Conservation (phyloP, 92 coral and sea anemone species). For the Plumapathes pennacea region DNA sequence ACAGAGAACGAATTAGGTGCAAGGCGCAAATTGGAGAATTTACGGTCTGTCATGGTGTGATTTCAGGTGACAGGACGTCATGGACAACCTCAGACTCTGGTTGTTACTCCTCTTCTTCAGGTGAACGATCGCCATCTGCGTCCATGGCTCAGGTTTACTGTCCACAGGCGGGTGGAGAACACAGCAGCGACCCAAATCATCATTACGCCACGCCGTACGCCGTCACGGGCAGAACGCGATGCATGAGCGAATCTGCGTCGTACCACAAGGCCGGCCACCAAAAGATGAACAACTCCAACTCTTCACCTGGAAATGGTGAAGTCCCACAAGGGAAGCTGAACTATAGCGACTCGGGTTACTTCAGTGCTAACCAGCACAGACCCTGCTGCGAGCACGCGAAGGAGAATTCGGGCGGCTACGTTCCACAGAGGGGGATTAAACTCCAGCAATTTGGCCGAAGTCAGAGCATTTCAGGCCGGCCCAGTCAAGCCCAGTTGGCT, state of each 20-base stretch:
- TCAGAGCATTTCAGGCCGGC: constrained; percentile 86
- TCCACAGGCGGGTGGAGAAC: constrained; percentile 63
- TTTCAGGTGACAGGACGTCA: constrained; percentile 77
- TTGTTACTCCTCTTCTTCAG: constrained; percentile 78
- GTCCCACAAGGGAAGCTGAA: constrained; percentile 47
- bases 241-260: constrained; percentile 77
- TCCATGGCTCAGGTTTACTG: constrained; percentile 79
- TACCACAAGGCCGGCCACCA: constrained; percentile 54
- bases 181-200: constrained; percentile 37
- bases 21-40: no score
- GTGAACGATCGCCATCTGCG: constrained; percentile 86
- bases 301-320: constrained; percentile 82
- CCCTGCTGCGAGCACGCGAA: constrained; percentile 63
- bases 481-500: constrained; percentile 77
- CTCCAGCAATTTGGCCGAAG: constrained; percentile 57
- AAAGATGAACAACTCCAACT: constrained; percentile 72
- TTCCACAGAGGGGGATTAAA: constrained; percentile 56
- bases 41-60: background rate
- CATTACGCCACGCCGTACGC: constrained; percentile 86
- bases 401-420: constrained; percentile 67
- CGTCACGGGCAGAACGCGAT: constrained; percentile 62
- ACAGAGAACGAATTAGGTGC: no score
- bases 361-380: constrained; percentile 63
- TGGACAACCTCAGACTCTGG: constrained; percentile 97
- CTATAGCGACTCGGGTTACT: constrained; percentile 86